A percentile compares a stretch with the other conserved stretches of the same genome.
Evolutionary conservation across 2,888 invertebrate species (phyloP).

Genomic region (Trimorus sp.): DNA sequence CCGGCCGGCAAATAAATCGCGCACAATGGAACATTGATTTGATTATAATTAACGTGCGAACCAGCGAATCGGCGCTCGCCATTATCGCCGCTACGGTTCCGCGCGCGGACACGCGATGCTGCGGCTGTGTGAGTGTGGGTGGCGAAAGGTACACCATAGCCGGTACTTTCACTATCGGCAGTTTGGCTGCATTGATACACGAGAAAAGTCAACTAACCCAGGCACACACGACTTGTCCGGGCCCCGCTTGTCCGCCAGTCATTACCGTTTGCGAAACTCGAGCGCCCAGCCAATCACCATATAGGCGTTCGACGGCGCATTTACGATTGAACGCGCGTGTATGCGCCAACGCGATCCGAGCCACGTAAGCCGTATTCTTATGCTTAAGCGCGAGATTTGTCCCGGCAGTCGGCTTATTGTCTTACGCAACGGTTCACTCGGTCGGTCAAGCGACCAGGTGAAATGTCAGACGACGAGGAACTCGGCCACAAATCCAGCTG

Average conservation of each 20-base stretch:
- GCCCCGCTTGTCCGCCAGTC: slow-evolving; percentile 59
- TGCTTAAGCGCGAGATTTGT: too few relatives aligned
- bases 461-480: too few relatives aligned
- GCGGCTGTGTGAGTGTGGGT: slow-evolving; percentile 64
- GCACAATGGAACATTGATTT: slow-evolving; percentile 56
- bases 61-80: slow-evolving; percentile 30
- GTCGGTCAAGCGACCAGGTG: too few relatives aligned
- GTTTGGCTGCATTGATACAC: slow-evolving; percentile 63
- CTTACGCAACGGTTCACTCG: too few relatives aligned
- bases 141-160: slow-evolving; percentile 64
- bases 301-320: slow-evolving; percentile 56
- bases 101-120: slow-evolving; percentile 30
- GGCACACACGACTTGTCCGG: slow-evolving; percentile 54
- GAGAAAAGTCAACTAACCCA: slow-evolving; percentile 19
- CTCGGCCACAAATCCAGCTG: too few relatives aligned
- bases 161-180: slow-evolving; percentile 64
- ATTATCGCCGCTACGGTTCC: slow-evolving; percentile 37
- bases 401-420: too few relatives aligned
- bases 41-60: slow-evolving; percentile 66
- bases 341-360: not conserved
- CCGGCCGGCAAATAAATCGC: slow-evolving; percentile 31
- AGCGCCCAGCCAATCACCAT: slow-evolving; percentile 64
- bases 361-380: too few relatives aligned
- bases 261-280: slow-evolving; percentile 65
- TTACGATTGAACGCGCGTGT: slow-evolving; percentile 44